A percentile compares a stretch with the other conserved stretches of the same genome.
These are phyloP conservation scores for Chlorops oryzae DNA, from an alignment of 1,140 invertebrate genomes.

Conservation along the genomic window DNA sequence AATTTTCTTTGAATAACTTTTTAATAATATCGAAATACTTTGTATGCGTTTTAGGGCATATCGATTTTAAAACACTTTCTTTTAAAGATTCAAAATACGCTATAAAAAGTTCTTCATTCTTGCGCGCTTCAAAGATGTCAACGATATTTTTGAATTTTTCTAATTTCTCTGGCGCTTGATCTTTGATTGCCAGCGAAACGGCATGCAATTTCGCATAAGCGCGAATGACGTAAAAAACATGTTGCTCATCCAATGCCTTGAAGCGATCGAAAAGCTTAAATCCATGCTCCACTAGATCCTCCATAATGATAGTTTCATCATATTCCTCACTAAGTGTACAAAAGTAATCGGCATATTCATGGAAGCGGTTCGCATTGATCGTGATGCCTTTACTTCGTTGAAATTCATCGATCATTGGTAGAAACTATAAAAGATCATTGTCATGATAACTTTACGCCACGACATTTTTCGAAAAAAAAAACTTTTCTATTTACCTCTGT, in stretches of 20 bases:
- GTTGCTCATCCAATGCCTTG: slow-evolving; percentile 44
- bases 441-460: background rate
- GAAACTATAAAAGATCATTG: slow-evolving; percentile 15
- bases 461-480: background rate
- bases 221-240: slow-evolving; percentile 48
- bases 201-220: slow-evolving; percentile 54
- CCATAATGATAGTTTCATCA: slow-evolving; percentile 51
- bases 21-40: slow-evolving; percentile 17
- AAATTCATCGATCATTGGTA: slow-evolving; percentile 40
- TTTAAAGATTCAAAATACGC: slow-evolving; percentile 32
- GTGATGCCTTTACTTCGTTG: slow-evolving; percentile 32
- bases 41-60: slow-evolving; percentile 11
- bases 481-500: slow-evolving; percentile 16
- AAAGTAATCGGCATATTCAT: slow-evolving; percentile 45
- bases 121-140: slow-evolving; percentile 37
- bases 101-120: slow-evolving; percentile 20
- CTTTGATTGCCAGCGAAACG: slow-evolving; percentile 49
- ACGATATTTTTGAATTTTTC: slow-evolving; percentile 27
- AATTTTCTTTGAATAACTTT: slow-evolving; percentile 19
- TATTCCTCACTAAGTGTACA: slow-evolving; percentile 33
- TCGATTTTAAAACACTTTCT: slow-evolving; percentile 20
- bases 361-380: slow-evolving; percentile 26
- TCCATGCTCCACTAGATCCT: slow-evolving; percentile 50
- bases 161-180: slow-evolving; percentile 25
- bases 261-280: slow-evolving; percentile 50